Conservation (phyloP, 2,797 vertebrate species). For the Bradypus variegatus region DNA sequence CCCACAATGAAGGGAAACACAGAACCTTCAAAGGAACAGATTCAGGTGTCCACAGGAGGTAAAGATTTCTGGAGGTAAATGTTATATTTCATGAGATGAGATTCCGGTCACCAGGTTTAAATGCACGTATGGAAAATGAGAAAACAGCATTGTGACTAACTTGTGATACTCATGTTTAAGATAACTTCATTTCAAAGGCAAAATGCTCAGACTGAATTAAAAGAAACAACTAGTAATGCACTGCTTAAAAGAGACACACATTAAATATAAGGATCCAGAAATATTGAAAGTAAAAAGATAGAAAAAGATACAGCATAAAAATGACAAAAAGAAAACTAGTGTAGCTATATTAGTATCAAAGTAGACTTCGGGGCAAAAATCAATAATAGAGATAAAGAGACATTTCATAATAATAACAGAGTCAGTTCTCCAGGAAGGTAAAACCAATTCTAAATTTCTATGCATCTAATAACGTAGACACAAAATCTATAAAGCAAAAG, state of each 20-base stretch:
- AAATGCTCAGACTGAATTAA: background rate
- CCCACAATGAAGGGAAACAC: background rate
- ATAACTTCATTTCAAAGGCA: background rate
- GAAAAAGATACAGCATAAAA: background rate
- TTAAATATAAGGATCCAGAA: background rate
- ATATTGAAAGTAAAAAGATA: background rate
- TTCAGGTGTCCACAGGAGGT: rapidly evolving
- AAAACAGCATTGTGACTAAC: no score
- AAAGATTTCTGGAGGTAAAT: background rate
- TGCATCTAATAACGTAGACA: background rate
- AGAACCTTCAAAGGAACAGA: background rate
- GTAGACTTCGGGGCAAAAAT: background rate
- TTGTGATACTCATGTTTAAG: background rate
- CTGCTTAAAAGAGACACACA: background rate
- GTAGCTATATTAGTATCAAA: rapidly evolving
- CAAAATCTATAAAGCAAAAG: background rate
- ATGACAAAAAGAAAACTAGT: background rate
- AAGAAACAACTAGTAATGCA: background rate
- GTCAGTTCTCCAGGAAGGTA: background rate
- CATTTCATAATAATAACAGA: background rate
- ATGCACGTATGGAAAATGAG: no score
- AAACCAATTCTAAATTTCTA: background rate
- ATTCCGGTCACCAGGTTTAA: background rate
- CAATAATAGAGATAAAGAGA: background rate
- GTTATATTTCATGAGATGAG: background rate